Evolutionary conservation across 2,113 vertebrate species (phyloP), one percentile per base, ranked within the genome.

Genomic region (Dasyornis broadbenti): DNA sequence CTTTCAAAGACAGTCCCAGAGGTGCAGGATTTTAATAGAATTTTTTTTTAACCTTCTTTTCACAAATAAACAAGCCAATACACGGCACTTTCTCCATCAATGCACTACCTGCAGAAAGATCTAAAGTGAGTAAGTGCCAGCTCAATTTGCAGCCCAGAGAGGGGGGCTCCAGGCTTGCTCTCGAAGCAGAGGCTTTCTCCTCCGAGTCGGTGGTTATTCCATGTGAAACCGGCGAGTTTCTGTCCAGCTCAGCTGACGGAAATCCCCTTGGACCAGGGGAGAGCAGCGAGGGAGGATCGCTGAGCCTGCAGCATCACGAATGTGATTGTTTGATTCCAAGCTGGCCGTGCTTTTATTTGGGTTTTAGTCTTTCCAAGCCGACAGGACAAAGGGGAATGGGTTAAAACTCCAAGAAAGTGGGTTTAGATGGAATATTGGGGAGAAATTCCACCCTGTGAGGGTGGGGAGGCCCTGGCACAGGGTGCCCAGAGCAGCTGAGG

Each of bases 1-100:
- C 71, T 84, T 80, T 87, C 92, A 85, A 70, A 96, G 89, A 47
- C 90, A 90, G 71, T 80, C 96, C 94, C 93, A 86, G 91, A 90
- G 93, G 92, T 63, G 82, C 82, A 47, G 90, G 63, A 21, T 91
- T 96, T 95, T 95, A 93, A 95, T 70, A 73, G 82, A 61, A 20
- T 9, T 31, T 56, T 61, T 60, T 91, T 82, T 76, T 22, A 15
- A 22, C 37, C 24, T 53, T 61, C 71, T 87, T 92, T 85, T 89
- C 86, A 89, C 73, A 75, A 93, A 86, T 86, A 87, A 96, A 92
- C 93, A 85, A 64, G n/a, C 1, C 35, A 56, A 70, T 26, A 57
- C 70, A 37, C 23, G 35, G 75, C 37, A 12, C 28, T 45, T 82
- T 35, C 69, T 53, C 77, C 82, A 79, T 64, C 91, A 45, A 0